Conservation (phyloP, 2,797 vertebrate species). For the Philypnodon macrostomus region DNA sequence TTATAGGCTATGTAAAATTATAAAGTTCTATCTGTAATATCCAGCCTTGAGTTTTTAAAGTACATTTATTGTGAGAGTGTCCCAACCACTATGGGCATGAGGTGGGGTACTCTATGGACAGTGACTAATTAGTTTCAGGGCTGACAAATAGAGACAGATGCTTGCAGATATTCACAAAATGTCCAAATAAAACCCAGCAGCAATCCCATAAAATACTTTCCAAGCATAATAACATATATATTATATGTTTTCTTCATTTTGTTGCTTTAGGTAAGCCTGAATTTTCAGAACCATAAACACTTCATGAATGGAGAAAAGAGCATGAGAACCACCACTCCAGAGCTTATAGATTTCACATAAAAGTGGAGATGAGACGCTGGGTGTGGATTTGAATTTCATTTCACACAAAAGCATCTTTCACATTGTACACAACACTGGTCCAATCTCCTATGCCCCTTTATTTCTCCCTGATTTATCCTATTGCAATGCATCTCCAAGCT, state of each 20-base stretch:
- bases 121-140: too few relatives aligned
- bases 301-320: not conserved
- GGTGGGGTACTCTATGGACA: too few relatives aligned
- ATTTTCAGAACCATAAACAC: not conserved
- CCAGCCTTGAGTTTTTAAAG: too few relatives aligned
- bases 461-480: conserved; percentile 1
- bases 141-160: too few relatives aligned
- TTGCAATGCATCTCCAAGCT: conserved; percentile 22
- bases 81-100: too few relatives aligned
- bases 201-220: too few relatives aligned
- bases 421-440: conserved; percentile 7
- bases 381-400: conserved; percentile 3
- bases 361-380: not conserved
- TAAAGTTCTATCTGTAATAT: too few relatives aligned
- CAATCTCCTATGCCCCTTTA: conserved; percentile 5
- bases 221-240: too few relatives aligned
- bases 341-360: not conserved
- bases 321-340: not conserved
- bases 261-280: not conserved
- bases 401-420: not conserved
- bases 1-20: too few relatives aligned
- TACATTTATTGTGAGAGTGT: too few relatives aligned
- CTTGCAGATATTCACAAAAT: too few relatives aligned
- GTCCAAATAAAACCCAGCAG: too few relatives aligned
- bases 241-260: not conserved